Evolutionary conservation across 2,797 vertebrate genomes (phyloP).

Genomic region (Siniperca obscura): DNA sequence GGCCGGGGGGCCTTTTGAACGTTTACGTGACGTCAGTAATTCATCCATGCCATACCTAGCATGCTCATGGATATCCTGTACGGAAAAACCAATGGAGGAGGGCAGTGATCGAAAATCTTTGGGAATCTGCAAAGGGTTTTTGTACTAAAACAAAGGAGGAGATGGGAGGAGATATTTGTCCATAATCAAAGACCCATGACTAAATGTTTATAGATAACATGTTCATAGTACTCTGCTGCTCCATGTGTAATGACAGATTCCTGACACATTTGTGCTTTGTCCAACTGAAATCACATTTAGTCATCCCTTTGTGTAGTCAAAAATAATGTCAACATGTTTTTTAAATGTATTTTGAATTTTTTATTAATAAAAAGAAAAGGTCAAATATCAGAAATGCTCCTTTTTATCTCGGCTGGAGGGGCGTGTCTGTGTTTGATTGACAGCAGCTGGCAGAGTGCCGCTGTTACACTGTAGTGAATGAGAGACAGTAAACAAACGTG

Average conservation of each 20-base stretch:
- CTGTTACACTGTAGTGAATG: neutral
- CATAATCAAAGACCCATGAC: constrained; percentile 1
- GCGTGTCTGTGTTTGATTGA: neutral
- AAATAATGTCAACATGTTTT: neutral
- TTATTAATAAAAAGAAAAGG: neutral
- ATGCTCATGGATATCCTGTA: constrained; percentile 52
- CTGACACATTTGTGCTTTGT: constrained; percentile 13
- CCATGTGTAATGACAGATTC: neutral
- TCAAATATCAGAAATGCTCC: neutral
- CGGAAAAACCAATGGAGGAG: constrained; percentile 58
- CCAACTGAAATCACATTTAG: neutral
- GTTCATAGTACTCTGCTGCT: neutral
- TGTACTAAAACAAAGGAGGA: constrained; percentile 65
- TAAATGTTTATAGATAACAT: constrained; percentile 26
- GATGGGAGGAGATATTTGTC: constrained; percentile 3
- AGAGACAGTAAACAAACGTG: neutral
- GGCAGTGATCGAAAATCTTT: constrained; percentile 32
- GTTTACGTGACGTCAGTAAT: constrained; percentile 53
- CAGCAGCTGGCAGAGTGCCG: neutral
- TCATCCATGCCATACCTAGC: constrained; percentile 37
- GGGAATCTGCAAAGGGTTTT: constrained; percentile 24
- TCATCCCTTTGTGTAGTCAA: neutral
- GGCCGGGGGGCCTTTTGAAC: constrained; percentile 25
- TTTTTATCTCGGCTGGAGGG: neutral
- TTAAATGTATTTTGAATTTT: neutral